A percentile compares a stretch with the other conserved stretches of the same genome.
Evolutionary conservation across 1,140 invertebrate species (phyloP).

Genomic region (Berghia stephanieae): DNA sequence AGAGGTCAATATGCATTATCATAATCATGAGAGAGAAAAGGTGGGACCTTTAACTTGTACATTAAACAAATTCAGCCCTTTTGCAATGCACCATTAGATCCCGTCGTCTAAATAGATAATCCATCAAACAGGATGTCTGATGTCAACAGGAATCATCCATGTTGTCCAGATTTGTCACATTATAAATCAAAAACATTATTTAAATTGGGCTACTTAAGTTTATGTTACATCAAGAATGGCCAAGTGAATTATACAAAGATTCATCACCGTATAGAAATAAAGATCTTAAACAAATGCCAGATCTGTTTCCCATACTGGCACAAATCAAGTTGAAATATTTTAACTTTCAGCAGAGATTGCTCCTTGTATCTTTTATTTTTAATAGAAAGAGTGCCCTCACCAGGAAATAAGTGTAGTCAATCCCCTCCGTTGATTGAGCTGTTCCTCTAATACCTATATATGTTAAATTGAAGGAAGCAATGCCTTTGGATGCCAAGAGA

Average conservation of each 20-base stretch:
- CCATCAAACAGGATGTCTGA: background rate
- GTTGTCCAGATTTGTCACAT: too few species aligned
- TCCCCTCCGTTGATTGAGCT: background rate
- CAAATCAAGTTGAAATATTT: background rate
- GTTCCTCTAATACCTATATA: background rate
- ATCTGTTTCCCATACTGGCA: too few species aligned
- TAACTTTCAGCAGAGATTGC: background rate
- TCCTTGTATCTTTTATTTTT: background rate
- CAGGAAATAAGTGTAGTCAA: constrained; percentile 9
- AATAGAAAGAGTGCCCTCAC: background rate
- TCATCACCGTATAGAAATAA: too few species aligned
- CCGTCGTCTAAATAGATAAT: too few species aligned
- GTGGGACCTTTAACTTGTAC: too few species aligned
- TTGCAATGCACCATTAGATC: too few species aligned
- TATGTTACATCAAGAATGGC: background rate
- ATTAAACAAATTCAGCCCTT: too few species aligned
- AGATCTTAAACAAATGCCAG: too few species aligned
- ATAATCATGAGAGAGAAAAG: background rate
- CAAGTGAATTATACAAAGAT: background rate
- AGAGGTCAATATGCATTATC: background rate
- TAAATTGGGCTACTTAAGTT: too few species aligned
- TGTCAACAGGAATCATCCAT: background rate
- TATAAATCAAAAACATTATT: too few species aligned
- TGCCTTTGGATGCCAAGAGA: constrained; percentile 5
- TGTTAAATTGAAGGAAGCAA: background rate